Base-by-base conservation (phyloP, 2,888 invertebrate species). In the Villa cingulata region DNA sequence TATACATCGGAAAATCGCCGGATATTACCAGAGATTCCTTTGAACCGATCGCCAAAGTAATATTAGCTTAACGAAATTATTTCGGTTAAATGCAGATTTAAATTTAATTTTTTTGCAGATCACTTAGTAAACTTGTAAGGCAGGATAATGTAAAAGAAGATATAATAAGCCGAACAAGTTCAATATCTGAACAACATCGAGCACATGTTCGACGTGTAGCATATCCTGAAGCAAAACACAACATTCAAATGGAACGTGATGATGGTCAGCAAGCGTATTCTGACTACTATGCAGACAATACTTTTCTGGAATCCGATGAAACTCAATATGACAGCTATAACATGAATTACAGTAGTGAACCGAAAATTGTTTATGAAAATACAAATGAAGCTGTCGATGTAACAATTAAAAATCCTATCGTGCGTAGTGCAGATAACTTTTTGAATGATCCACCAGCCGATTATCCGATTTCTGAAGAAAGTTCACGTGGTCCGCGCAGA, bases 141-240 rank as follows among this genome's bases (percentile, higher is more conserved):
- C 68, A 68, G 47, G 66, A 68, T 29, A 64, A 68, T 48, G 60
- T 68, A 3, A 66, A 65, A 53, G 68, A 68, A 50, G 63, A 65
- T 10, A 34, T 48, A 2, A 18, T 40, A 4, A 40, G 43, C 38
- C 43, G 50, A 12, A 40, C 44, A 29, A 47, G 48, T 42, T 50
- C 50, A 23, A 43, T 45, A 23, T 41, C 45, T 5, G 51, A 47
- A 2, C 43, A 48, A 16, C 43, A 47, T 12, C 42, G 54, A 15
- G 46, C 52, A 14, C 48, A 53, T 34, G 51, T 51, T 4, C 48
- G 52, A 19, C 60, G 66, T 23, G 66, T 66, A 3, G 67, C 7
- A 4, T 42, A 66, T 48, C 65, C 64, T 6, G 68, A 68, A 50
- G 66, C 65, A 10, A 68, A 67, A 46, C 68, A 68, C 48, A 62